Base-by-base conservation (phyloP, 2,797 vertebrate species). In the Enteromius viviparus region DNA sequence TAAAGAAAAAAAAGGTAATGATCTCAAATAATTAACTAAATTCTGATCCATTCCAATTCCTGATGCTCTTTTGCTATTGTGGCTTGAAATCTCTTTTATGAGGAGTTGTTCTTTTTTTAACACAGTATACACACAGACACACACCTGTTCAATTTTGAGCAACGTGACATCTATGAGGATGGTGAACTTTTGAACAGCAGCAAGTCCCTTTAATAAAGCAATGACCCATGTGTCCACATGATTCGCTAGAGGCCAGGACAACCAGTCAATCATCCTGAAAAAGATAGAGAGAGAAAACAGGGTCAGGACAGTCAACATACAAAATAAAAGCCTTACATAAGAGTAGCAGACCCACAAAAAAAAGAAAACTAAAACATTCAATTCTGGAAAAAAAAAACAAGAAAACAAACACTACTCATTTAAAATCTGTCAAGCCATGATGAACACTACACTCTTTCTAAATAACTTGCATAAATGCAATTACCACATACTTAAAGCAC, bases 141-240 rank as follows among this genome's bases (percentile, higher is more conserved):
- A 95, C 96, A 83, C 98, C 96, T 98, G 91, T 90, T 98, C 96
- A 86, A 99, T 99, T 93, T 99, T 99, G 34, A 99, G 96, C 89
- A 98, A 92, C 86, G 98, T 99, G 88, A 99, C 98, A 87, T 99
- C 97, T 85, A 99, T 99, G 89, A 99, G 97, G 90, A 99, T 99
- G 51, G 98, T 99, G 91, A 99, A 99, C 93, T 99, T 99, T 94
- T 99, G 97, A 87, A 98, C 98, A 66, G 97, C 96, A 17, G 98
- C 97, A 90, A 99, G 93, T 76, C 98, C 98, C 92, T 98, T 99
- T 71, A 99, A 92, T 51, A 99, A 93, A 75, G 98, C 97, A 76
- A 98, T 97, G 89, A 99, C 96, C 98, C 98, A 99, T 0, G 96
- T 99, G 81, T 99, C 98, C 81, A 99, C 96, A n/a, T 99, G 96